These are phyloP conservation scores for Vireo altiloquus DNA, from an alignment of 2,113 vertebrate species.

Conservation along the genomic window DNA sequence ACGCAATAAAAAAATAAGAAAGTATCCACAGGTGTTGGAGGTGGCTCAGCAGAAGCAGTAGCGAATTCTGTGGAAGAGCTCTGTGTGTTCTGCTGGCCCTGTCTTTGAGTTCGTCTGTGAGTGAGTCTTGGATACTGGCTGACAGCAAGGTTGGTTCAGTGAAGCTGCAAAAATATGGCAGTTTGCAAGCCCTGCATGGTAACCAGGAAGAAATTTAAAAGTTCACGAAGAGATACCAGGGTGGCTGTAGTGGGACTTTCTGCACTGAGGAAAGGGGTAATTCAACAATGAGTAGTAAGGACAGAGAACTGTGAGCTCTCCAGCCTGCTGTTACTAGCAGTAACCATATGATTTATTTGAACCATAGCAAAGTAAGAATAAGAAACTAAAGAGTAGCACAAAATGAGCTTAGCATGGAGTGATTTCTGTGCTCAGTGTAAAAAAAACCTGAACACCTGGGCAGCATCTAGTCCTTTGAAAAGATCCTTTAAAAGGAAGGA, in stretches of 20 bases:
- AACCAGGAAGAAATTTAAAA: background rate
- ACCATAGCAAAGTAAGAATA: background rate
- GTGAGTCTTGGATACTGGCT: background rate
- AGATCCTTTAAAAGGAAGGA: background rate
- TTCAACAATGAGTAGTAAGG: background rate
- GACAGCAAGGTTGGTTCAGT: background rate
- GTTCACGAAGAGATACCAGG: background rate
- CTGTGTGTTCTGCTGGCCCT: background rate
- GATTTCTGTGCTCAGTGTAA: background rate
- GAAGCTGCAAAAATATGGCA: background rate
- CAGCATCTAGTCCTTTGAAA: background rate
- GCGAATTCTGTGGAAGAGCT: background rate
- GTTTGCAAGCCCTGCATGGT: background rate
- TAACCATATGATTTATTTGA: background rate
- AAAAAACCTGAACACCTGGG: background rate
- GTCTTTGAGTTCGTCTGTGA: background rate
- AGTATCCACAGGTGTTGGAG: rapidly evolving
- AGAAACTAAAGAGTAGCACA: background rate
- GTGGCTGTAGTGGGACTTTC: background rate
- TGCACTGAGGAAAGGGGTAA: background rate
- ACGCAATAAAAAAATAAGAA: background rate
- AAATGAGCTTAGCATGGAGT: background rate
- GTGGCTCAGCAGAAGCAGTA: background rate
- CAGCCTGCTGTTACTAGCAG: background rate
- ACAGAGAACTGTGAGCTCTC: background rate